A percentile compares a stretch with the other conserved stretches of the same genome.
Evolutionary conservation across 2,888 invertebrate species (phyloP).

Genomic region (Pimpla rufipes): DNA sequence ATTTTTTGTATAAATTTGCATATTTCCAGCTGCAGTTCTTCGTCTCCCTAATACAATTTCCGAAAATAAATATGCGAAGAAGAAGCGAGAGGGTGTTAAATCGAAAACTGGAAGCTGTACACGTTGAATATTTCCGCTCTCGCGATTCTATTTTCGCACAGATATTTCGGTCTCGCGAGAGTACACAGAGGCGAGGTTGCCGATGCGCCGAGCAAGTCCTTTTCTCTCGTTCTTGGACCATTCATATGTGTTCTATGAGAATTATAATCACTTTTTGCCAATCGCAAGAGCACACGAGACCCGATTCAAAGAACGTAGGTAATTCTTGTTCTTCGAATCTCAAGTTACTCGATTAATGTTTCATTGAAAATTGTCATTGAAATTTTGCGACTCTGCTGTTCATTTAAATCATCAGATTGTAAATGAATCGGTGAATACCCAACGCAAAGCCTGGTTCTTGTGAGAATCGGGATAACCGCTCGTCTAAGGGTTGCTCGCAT

Average conservation of each 20-base stretch:
- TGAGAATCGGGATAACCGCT: neutral
- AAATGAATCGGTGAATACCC: neutral
- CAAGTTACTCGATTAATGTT: neutral
- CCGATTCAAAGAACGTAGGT: neutral
- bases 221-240: slow-evolving; percentile 29
- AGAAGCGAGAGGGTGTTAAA: slow-evolving; percentile 37
- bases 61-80: slow-evolving; percentile 42
- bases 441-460: neutral
- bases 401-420: neutral
- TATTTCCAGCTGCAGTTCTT: neutral
- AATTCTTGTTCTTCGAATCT: neutral
- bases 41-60: neutral
- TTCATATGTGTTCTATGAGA: slow-evolving; percentile 13
- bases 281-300: neutral
- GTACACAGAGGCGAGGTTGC: slow-evolving; percentile 4
- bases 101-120: slow-evolving; percentile 54
- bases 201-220: slow-evolving; percentile 26
- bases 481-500: neutral
- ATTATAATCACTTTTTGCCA: slow-evolving; percentile 12
- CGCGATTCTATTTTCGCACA: slow-evolving; percentile 58
- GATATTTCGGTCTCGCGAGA: slow-evolving; percentile 52
- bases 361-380: neutral
- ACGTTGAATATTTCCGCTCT: slow-evolving; percentile 40
- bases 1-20: neutral
- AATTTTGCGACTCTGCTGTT: neutral